A percentile compares a stretch with the other conserved stretches of the same genome.
Evolutionary conservation across 1,140 invertebrate species (phyloP).

Genomic region (Batillaria attramentaria): DNA sequence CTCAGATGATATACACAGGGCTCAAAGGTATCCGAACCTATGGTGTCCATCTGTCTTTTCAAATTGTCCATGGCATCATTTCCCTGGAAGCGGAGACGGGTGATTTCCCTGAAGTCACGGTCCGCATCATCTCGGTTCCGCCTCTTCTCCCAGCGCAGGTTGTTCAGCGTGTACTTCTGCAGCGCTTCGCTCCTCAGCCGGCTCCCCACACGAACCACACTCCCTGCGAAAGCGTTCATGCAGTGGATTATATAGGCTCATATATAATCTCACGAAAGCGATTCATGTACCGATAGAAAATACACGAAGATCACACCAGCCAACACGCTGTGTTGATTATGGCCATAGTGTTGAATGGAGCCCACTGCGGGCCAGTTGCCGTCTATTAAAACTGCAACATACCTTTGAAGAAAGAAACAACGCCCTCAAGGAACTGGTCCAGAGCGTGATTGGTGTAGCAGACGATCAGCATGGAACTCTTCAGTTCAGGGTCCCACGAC

Average conservation of each 20-base stretch:
- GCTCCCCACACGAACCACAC: slow-evolving; percentile 31
- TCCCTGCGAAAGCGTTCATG: too few species aligned
- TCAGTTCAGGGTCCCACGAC: slow-evolving; percentile 43
- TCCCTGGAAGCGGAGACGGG: slow-evolving; percentile 23
- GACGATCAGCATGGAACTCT: slow-evolving; percentile 81
- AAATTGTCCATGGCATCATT: slow-evolving; percentile 25
- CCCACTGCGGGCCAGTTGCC: neutral
- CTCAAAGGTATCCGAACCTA: too few species aligned
- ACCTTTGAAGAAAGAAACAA: slow-evolving; percentile 67
- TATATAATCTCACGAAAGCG: too few species aligned
- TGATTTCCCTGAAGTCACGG: slow-evolving; percentile 30
- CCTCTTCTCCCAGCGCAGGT: slow-evolving; percentile 21
- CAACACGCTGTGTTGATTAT: neutral
- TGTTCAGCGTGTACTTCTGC: slow-evolving; percentile 22
- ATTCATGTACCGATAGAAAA: slow-evolving; percentile 19
- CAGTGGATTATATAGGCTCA: too few species aligned
- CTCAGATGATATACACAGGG: too few species aligned
- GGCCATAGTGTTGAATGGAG: neutral
- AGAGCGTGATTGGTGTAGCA: slow-evolving; percentile 91
- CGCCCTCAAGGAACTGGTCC: slow-evolving; percentile 87
- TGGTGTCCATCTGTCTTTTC: slow-evolving; percentile 28
- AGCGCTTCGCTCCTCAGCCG: slow-evolving; percentile 19
- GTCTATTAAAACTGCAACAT: neutral
- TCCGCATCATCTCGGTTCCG: slow-evolving; percentile 12
- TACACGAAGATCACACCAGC: neutral